Evolutionary conservation across 2,888 invertebrate genomes (phyloP), one percentile per base, ranked within the genome.

Genomic region (Dexiosoma caninum): DNA sequence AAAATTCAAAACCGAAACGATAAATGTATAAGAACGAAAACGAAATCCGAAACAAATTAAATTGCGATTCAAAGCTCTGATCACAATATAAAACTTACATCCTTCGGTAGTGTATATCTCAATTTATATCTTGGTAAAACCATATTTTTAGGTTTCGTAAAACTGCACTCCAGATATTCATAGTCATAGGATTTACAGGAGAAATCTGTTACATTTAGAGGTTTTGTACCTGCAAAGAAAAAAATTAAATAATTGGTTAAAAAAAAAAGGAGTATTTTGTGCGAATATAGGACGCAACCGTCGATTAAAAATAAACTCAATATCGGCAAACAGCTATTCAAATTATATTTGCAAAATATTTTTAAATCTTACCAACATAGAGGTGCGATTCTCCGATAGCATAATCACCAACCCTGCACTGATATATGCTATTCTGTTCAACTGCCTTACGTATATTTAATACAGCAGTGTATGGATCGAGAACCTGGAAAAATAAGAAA

Each of bases 121-220:
- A 93, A 85, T 32, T 87, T 86, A 84, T 93, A 94, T 3, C 85
- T 87, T 0, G 94, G 93, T 42, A 27, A 93, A 88, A 84, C 90
- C 92, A 88, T 86, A 42, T 93, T 91, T 90, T 85, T 49, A 3
- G 93, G 92, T 42, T 91, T 91, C 0, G 91, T 92, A 95, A 95
- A 96, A 0, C 92, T 91, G 86, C 96, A 96, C 14, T 92, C 93
- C 77, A 96, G 89, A 84, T 92, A 92, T 74, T 94, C 92, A 90
- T 94, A 94, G 88, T 96, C 95, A 79, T 92, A 90, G 3, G 95
- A 93, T 62, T 93, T 89, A 85, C 96, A 96, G 19, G 90, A 90
- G 86, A 96, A 95, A 88, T 95, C 93, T 10, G 91, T 90, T 5
- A 95, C 93, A 84, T 92, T 89, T 83, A 91, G 87, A 2, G 95